Percentiles rank a stretch among this genome's conserved stretches.
phyloP scores from a whole-genome alignment of 2,113 vertebrate genomes.

The Paracanthobrama guichenoti region DNA sequence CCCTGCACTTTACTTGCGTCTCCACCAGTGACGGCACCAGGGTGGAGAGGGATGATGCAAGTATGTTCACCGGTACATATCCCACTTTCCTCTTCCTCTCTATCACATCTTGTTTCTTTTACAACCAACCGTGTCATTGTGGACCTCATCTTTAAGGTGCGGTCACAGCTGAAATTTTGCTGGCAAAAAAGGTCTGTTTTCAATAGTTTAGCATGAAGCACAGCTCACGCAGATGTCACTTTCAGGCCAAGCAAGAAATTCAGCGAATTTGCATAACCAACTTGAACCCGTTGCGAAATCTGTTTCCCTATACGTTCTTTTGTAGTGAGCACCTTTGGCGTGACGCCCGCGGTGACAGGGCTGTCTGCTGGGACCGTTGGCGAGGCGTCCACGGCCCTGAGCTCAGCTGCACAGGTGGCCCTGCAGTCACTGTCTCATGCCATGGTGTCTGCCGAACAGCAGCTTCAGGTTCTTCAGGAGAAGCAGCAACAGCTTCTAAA shows the following conservation, averaged over 20 bases:
- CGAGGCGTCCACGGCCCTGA: conserved; percentile 96
- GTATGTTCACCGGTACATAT: conserved; percentile 97
- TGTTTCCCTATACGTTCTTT: conserved; percentile 54
- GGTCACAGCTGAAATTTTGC: neutral
- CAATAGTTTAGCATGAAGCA: neutral
- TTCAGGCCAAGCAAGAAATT: neutral
- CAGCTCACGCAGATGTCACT: neutral
- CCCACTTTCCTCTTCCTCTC: conserved; percentile 58
- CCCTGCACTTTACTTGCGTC: conserved; percentile 97
- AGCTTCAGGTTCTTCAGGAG: conserved; percentile 99
- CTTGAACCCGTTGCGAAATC: neutral
- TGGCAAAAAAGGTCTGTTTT: neutral
- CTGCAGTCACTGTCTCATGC: conserved; percentile 98
- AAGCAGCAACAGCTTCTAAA: conserved; percentile 99
- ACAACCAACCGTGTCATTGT: neutral
- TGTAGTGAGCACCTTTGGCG: conserved; percentile 96
- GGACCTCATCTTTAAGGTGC: neutral
- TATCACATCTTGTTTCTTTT: neutral
- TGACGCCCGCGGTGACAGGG: conserved; percentile 91
- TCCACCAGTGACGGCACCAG: conserved; percentile 98
- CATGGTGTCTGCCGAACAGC: conserved; percentile 99
- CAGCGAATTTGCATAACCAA: neutral
- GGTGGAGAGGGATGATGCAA: conserved; percentile 98
- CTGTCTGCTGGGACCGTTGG: conserved; percentile 91
- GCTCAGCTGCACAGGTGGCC: conserved; percentile 98